These are phyloP conservation scores for Phylloscopus trochilus DNA, from an alignment of 2,113 vertebrate genomes.

Conservation along the genomic window DNA sequence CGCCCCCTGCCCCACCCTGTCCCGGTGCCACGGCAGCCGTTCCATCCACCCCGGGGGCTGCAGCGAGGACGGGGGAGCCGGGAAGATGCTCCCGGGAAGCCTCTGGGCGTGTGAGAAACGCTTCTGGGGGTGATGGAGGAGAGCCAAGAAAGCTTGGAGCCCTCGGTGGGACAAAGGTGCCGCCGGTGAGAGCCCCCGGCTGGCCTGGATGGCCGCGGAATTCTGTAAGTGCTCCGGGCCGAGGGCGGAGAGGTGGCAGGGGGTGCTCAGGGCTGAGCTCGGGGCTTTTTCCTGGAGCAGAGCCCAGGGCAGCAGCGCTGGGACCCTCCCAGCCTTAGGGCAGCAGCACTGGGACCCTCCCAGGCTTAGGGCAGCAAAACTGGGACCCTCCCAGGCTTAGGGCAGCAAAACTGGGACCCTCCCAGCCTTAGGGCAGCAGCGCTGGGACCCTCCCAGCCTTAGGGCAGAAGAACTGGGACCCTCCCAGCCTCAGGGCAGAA, in stretches of 20 bases:
- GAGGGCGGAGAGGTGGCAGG: not conserved
- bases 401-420: accelerated
- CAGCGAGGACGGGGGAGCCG: not conserved
- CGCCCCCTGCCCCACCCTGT: not conserved
- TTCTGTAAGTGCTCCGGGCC: slow-evolving; percentile 77
- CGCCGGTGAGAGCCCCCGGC: slow-evolving; percentile 64
- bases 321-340: accelerated
- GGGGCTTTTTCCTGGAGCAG: accelerated
- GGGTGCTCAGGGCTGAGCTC: not conserved
- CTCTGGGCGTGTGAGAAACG: accelerated
- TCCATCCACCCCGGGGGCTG: not conserved
- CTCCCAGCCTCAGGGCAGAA: accelerated
- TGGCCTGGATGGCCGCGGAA: slow-evolving; percentile 70
- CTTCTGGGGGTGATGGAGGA: not conserved
- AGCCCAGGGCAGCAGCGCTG: accelerated
- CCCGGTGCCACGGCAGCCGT: not conserved
- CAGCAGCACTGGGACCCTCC: accelerated
- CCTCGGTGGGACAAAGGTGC: slow-evolving; percentile 63
- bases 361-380: accelerated
- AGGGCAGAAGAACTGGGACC: accelerated
- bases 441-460: accelerated
- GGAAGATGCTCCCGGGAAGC: not conserved
- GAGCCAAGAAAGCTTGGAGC: slow-evolving; percentile 68
- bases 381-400: accelerated
- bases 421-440: accelerated